Conservation (phyloP, 2,888 invertebrate genomes). For the Drosophila melanosoma region DNA sequence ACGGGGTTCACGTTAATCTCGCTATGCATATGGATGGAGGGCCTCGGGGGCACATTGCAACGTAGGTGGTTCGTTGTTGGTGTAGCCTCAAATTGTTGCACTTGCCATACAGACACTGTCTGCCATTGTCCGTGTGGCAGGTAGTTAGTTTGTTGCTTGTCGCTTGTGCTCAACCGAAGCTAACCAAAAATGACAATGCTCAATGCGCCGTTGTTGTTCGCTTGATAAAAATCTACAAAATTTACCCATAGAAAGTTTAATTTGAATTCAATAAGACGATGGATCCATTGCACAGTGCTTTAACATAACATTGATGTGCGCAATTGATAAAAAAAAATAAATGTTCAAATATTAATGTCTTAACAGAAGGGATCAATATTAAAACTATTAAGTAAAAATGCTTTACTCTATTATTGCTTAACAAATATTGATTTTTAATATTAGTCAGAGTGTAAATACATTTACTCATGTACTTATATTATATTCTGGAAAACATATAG, state of each 20-base stretch:
- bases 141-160: slow-evolving; percentile 57
- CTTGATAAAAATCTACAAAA: slow-evolving; percentile 69
- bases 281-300: slow-evolving; percentile 40
- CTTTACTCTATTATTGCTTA: not conserved
- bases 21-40: not conserved
- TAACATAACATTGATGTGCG: not conserved
- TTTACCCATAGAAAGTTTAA: slow-evolving; percentile 74
- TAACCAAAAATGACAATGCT: slow-evolving; percentile 49
- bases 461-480: not conserved
- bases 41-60: slow-evolving; percentile 25
- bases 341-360: not conserved
- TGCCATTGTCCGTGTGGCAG: slow-evolving; percentile 51
- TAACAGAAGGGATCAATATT: not conserved
- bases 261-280: slow-evolving; percentile 62
- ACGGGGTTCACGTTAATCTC: slow-evolving; percentile 44
- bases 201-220: slow-evolving; percentile 39
- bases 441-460: not conserved
- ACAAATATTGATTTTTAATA: not conserved
- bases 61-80: slow-evolving; percentile 64
- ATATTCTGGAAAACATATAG: not conserved
- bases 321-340: not conserved
- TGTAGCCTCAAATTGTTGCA: slow-evolving; percentile 74
- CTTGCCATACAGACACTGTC: slow-evolving; percentile 49
- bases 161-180: slow-evolving; percentile 40
- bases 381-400: not conserved